Percentiles rank a stretch among this genome's conserved stretches.
Evolutionary conservation across 2,888 invertebrate genomes (phyloP).

Genomic region (Epirrhoe tristata): DNA sequence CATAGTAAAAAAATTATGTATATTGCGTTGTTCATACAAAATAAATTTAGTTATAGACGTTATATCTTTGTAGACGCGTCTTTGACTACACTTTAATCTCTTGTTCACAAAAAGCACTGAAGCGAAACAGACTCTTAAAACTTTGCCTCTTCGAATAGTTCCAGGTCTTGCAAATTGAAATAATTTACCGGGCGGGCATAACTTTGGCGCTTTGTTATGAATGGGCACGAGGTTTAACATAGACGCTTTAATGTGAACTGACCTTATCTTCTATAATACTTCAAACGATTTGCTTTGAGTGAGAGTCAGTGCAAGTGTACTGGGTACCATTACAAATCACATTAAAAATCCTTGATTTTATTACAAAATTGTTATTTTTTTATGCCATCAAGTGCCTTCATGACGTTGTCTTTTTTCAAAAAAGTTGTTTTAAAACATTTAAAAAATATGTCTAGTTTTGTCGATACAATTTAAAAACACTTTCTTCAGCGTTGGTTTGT

Average conservation of each 20-base stretch:
- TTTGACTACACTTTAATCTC: slow-evolving; percentile 24
- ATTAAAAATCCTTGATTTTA: too few species aligned
- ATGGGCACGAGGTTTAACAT: slow-evolving; percentile 26
- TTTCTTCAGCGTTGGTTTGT: too few species aligned
- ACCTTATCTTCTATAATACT: neutral
- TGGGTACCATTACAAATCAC: too few species aligned
- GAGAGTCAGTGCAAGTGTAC: too few species aligned
- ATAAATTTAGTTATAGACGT: neutral
- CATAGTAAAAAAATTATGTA: too few species aligned
- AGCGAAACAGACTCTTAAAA: slow-evolving; percentile 67
- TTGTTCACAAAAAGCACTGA: slow-evolving; percentile 56
- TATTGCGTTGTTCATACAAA: too few species aligned
- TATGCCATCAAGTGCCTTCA: too few species aligned
- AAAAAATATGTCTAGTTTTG: too few species aligned
- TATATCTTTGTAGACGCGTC: neutral
- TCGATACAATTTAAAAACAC: too few species aligned
- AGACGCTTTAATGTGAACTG: neutral
- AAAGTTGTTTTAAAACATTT: too few species aligned
- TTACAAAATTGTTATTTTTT: too few species aligned
- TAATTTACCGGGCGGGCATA: slow-evolving; percentile 69
- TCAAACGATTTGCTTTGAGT: neutral
- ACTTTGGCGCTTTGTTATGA: slow-evolving; percentile 63
- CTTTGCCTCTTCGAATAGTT: slow-evolving; percentile 71
- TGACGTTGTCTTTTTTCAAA: too few species aligned
- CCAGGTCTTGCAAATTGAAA: slow-evolving; percentile 71